Evolutionary conservation across 92 coral and sea anemone genomes (phyloP), one percentile per base, ranked within the genome.

Genomic region (Epizoanthus fatuus): DNA sequence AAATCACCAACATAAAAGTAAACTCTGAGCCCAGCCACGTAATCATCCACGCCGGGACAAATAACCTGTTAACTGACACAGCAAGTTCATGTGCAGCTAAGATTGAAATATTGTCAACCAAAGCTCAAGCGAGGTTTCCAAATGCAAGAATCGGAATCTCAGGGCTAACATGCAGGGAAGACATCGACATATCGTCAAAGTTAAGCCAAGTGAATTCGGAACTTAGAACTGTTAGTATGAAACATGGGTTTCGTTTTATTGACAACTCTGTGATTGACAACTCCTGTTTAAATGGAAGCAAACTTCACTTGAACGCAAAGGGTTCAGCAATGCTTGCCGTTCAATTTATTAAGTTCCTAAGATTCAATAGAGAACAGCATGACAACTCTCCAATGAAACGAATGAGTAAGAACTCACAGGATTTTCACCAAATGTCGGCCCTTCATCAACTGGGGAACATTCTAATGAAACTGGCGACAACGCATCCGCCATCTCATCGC

Each of bases 1-100:
- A 64, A 13, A 59, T 86, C n/a, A 62, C 59, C 37, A 35, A 72
- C 45, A 62, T 74, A 9, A 70, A 16, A 52, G 53, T 65, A 44
- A 75, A 84, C 11, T 38, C 74, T 44, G 81, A 88, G 16, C 81
- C 81, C 38, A 58, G 81, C 35, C 93, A 84, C 60, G 81, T 89
- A 25, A 85, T 89, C 59, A 79, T 90, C 13, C 93, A 90, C 51
- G 81, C 89, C 29, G 89, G 89, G 17, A 90, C 84, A 35, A 86
- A 90, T 19, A 78, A 91, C 17, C 56, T 86, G 44, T 84, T 84
- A 44, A 69, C 93, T 20, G 66, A 79, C 71, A 53, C 76, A n/a
- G 69, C 72, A 29, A 75, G 75, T 42, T 20, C 56, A 39, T 90
- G 91, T 81, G 88, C 51, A 40, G 25, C 9, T 9, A 87, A 83